Percentiles rank a stretch among this genome's conserved stretches.
These are phyloP conservation scores for Meloidogyne floridensis DNA, from an alignment of 1,140 invertebrate genomes.

Conservation along the genomic window DNA sequence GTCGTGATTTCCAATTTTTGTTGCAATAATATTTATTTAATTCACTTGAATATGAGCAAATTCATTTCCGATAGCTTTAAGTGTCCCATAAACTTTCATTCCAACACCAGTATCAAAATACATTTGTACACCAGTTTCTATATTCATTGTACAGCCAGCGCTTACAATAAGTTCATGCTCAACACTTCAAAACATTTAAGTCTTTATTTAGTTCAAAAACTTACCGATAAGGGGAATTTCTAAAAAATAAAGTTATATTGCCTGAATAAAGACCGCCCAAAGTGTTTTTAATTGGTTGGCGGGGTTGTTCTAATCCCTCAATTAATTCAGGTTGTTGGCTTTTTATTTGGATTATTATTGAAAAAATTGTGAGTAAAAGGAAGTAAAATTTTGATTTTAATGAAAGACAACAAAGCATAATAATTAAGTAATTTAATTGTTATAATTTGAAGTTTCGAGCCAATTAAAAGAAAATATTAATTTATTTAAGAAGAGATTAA, in stretches of 20 bases:
- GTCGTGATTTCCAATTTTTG: too few species aligned
- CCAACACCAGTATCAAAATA: conserved; percentile 66
- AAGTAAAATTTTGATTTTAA: not conserved
- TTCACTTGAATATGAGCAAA: conserved; percentile 61
- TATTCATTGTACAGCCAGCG: conserved; percentile 48
- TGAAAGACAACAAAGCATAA: not conserved
- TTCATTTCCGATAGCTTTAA: conserved; percentile 63
- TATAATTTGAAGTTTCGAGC: too few species aligned
- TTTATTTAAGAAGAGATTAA: too few species aligned
- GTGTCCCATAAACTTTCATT: conserved; percentile 59
- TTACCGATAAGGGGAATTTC: conserved; percentile 54
- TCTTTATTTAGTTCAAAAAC: not conserved
- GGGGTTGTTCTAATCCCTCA: conserved; percentile 48
- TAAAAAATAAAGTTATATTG: conserved; percentile 63
- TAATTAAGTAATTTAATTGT: not conserved
- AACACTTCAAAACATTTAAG: conserved; percentile 44
- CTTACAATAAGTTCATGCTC: conserved; percentile 53
- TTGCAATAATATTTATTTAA: not conserved
- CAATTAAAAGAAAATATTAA: too few species aligned
- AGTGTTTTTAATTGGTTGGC: conserved; percentile 58
- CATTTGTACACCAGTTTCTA: conserved; percentile 64
- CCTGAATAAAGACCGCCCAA: conserved; percentile 58
- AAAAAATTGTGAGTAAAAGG: not conserved
- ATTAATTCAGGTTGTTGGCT: conserved; percentile 35
- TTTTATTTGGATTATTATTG: conserved; percentile 1